These are phyloP conservation scores for Ferdinandea cuprea DNA, from an alignment of 2,888 invertebrate species.

Conservation along the genomic window DNA sequence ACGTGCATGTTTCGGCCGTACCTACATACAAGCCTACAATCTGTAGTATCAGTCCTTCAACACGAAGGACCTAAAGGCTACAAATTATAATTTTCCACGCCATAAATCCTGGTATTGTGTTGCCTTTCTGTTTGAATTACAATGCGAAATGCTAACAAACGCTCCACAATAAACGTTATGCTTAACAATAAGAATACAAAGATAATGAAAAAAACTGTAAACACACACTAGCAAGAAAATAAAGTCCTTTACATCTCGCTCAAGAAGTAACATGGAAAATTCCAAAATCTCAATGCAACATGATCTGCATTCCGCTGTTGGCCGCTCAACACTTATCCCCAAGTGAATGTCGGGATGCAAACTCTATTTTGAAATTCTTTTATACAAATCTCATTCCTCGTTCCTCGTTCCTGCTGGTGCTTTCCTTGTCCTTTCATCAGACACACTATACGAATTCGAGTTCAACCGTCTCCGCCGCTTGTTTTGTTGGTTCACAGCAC, in stretches of 20 bases:
- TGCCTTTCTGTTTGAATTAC: conserved; percentile 55
- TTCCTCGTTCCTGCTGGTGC: neutral
- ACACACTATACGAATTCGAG: conserved; percentile 11
- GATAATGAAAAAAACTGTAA: neutral
- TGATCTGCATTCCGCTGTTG: conserved; percentile 56
- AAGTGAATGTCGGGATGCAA: conserved; percentile 54
- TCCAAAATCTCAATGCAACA: conserved; percentile 70
- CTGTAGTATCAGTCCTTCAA: conserved; percentile 38
- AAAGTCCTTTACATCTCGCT: conserved; percentile 16
- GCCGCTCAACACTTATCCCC: conserved; percentile 56
- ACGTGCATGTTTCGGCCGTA: too few species aligned
- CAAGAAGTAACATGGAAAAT: conserved; percentile 58
- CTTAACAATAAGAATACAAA: conserved; percentile 13
- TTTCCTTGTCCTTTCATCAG: conserved; percentile 27
- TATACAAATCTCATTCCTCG: conserved; percentile 16
- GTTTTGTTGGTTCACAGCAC: conserved; percentile 13
- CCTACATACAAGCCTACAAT: too few species aligned
- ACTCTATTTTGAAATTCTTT: conserved; percentile 56
- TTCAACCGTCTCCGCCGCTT: conserved; percentile 11
- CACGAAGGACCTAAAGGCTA: conserved; percentile 50
- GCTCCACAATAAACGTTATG: conserved; percentile 37
- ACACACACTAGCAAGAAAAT: conserved; percentile 15
- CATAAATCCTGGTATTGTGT: conserved; percentile 65
- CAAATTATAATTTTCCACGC: conserved; percentile 72
- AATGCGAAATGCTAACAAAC: conserved; percentile 66